Conservation (phyloP, 2,113 vertebrate genomes). For the Gyps fulvus region DNA sequence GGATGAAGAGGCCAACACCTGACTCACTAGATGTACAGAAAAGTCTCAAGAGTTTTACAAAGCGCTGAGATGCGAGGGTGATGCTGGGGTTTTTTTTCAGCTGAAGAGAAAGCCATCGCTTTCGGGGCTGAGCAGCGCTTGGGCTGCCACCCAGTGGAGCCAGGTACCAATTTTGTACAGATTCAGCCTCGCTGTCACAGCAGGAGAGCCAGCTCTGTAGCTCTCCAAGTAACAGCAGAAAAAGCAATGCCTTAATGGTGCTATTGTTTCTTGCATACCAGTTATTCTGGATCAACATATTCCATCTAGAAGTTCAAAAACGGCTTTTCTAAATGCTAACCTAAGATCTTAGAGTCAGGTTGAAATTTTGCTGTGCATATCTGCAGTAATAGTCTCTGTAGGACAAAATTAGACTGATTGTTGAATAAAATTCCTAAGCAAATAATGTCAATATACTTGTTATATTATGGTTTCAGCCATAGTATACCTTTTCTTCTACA, state of each 20-base stretch:
- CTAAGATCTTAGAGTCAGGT: not conserved
- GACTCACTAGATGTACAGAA: not conserved
- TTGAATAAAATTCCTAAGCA: not conserved
- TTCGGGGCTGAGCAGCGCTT: not conserved
- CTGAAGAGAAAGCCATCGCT: not conserved
- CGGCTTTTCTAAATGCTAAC: fast-evolving
- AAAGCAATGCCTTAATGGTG: not conserved
- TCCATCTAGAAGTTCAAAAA: not conserved
- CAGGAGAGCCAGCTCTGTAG: fast-evolving
- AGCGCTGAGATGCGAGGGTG: not conserved
- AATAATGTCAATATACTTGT: not conserved
- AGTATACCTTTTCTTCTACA: not conserved
- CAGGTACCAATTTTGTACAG: not conserved
- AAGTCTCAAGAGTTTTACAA: not conserved
- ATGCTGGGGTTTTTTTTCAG: not conserved
- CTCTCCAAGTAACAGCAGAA: not conserved
- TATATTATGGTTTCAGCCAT: not conserved
- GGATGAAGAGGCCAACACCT: not conserved
- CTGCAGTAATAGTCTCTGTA: not conserved
- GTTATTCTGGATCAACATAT: not conserved
- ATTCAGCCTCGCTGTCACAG: not conserved
- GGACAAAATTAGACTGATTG: not conserved
- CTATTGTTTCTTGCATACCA: not conserved
- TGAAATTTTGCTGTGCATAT: not conserved
- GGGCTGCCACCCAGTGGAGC: constrained; percentile 60